Percentiles rank a stretch among this genome's conserved stretches.
Conservation (phyloP, 2,797 vertebrate genomes). For the Miichthys miiuy region DNA sequence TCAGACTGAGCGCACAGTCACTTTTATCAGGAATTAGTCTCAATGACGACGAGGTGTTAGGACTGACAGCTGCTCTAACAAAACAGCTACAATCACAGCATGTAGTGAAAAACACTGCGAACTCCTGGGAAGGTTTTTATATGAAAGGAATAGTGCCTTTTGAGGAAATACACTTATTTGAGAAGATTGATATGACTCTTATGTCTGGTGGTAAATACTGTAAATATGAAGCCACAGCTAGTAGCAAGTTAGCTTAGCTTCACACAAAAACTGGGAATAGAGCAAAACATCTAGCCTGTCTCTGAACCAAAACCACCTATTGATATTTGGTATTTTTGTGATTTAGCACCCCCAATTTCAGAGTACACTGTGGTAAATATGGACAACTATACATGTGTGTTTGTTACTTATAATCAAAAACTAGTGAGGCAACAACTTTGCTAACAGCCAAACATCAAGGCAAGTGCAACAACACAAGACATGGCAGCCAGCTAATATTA, state of each 20-base stretch:
- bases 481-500: too few species aligned
- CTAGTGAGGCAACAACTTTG: too few species aligned
- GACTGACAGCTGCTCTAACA: conserved; percentile 12
- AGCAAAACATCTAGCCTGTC: neutral
- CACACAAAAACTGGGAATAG: neutral
- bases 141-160: neutral
- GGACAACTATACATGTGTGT: too few species aligned
- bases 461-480: too few species aligned
- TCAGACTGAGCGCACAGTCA: neutral
- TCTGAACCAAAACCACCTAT: neutral
- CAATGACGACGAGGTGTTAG: neutral
- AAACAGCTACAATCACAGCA: neutral
- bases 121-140: neutral
- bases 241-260: neutral
- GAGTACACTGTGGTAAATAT: too few species aligned
- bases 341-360: too few species aligned
- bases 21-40: conserved; percentile 34
- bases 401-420: too few species aligned
- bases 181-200: too few species aligned
- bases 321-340: too few species aligned
- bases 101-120: neutral
- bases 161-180: neutral
- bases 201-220: neutral
- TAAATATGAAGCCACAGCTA: neutral
- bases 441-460: too few species aligned